Conservation (phyloP, 2,888 invertebrate species). For the Cephus pygmeus region DNA sequence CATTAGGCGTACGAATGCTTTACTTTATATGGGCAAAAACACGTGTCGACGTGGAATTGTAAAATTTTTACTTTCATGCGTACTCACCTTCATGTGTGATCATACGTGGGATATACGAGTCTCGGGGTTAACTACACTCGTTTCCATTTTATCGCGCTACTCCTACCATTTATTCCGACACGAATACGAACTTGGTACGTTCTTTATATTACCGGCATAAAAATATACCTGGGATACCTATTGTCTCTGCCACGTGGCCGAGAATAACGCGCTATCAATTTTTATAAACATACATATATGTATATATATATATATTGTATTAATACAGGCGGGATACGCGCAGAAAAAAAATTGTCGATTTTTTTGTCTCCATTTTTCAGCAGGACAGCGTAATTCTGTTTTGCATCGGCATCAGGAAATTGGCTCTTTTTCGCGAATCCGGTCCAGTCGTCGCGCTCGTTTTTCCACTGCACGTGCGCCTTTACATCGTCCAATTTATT, state of each 20-base stretch:
- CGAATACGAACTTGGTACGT: not conserved
- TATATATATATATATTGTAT: not conserved
- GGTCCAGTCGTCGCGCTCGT: not conserved
- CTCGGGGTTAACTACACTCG: not conserved
- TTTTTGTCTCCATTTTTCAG: not conserved
- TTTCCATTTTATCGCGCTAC: not conserved
- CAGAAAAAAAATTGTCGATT: not conserved
- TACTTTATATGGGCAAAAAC: not conserved
- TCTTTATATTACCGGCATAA: not conserved
- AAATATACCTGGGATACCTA: not conserved
- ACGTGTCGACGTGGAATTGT: not conserved
- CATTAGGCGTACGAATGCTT: not conserved
- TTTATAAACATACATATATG: not conserved
- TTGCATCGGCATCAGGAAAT: not conserved
- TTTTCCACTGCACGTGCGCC: not conserved
- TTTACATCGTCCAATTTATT: not conserved
- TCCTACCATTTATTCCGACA: not conserved
- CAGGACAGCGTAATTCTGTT: not conserved
- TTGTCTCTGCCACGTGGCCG: not conserved
- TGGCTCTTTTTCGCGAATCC: not conserved
- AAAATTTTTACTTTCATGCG: not conserved
- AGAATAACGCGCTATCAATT: not conserved
- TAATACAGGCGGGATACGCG: not conserved
- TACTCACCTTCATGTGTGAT: not conserved
- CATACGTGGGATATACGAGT: not conserved